These are phyloP conservation scores for Serripes groenlandicus DNA, from an alignment of 2,888 invertebrate genomes.

Conservation along the genomic window DNA sequence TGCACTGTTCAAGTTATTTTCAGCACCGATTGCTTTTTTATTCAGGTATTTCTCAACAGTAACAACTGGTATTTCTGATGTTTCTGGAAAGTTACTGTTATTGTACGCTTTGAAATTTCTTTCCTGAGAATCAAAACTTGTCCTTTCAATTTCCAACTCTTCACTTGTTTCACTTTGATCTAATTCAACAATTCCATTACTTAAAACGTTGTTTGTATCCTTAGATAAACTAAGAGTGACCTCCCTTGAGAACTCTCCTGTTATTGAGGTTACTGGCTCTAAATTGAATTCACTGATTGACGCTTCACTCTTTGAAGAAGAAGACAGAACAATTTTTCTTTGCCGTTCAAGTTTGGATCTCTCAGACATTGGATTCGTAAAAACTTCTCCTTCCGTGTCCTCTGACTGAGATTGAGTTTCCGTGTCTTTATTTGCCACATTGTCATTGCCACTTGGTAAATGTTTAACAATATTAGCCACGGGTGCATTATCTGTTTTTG, in stretches of 20 bases:
- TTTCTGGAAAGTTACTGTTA: slow-evolving; percentile 10
- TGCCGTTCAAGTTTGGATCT: slow-evolving; percentile 17
- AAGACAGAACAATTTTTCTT: background rate
- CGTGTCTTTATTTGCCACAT: background rate
- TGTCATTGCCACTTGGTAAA: background rate
- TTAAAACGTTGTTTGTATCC: slow-evolving; percentile 26
- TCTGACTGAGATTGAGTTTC: background rate
- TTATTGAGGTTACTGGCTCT: slow-evolving; percentile 31
- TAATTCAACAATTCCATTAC: slow-evolving; percentile 57
- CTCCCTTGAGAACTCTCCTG: slow-evolving; percentile 61
- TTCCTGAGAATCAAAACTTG: slow-evolving; percentile 70
- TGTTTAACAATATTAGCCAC: background rate
- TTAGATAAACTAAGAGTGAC: slow-evolving; percentile 36
- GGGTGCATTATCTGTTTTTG: slow-evolving; percentile 1
- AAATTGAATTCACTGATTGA: background rate
- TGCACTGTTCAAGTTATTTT: background rate
- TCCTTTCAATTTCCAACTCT: slow-evolving; percentile 72
- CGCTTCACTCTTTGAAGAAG: slow-evolving; percentile 7
- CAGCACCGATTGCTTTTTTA: slow-evolving; percentile 7
- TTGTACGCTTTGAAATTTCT: slow-evolving; percentile 64
- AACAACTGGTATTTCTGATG: slow-evolving; percentile 8
- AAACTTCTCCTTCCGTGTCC: background rate
- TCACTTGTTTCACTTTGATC: slow-evolving; percentile 36
- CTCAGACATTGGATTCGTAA: background rate
- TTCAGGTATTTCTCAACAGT: slow-evolving; percentile 14